Base-by-base conservation (phyloP, 1,140 invertebrate genomes). In the Nymphalis io region DNA sequence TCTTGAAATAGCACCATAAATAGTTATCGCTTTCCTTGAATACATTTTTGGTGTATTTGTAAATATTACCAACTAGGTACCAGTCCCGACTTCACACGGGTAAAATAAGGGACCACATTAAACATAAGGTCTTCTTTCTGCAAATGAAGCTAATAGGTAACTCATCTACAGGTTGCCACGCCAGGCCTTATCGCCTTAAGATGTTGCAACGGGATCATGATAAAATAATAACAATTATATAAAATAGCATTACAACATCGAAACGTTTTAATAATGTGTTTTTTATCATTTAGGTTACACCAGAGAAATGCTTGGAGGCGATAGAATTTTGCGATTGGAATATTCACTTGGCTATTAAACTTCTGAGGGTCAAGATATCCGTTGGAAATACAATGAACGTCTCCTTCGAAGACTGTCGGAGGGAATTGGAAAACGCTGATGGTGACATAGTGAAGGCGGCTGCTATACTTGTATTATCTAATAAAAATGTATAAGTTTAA, bases 281-380 rank as follows among this genome's bases (percentile, higher is more conserved):
- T 60, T 71, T 21, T 70, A 72, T 55, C 18, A 76, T 65, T 5
- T 89, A 98, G 94, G 95, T 96, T 12, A 94, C 94, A 0, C 94
- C 95, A 0, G 95, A 96, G 70, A 95, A 96, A 57, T 98, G 97
- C 81, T 87, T 98, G 6, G 91, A 93, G 64, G 96, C 97, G 0
- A 85, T 99, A 3, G 95, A 98, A 77, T 94, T 96, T 39, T 96
- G 96, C 18, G 94, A 96, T 65, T 98, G 98, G 97, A 95, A 98
- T 80, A 95, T 98, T 0, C 94, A 98, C 74, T 95, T 95, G 33
- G 97, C 97, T 0, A 98, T 98, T 53, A 99, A 99, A 83, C 89
- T 97, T 38, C 93, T 96, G 0, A 95, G 95, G 79, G 86, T 96
- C 1, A 93, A 83, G 51, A 71, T 82, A 15, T 62, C 87, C 3